Evolutionary conservation across 2,888 invertebrate species (phyloP), one percentile per base, ranked within the genome.

Genomic region (Tenthredo mesomela): DNA sequence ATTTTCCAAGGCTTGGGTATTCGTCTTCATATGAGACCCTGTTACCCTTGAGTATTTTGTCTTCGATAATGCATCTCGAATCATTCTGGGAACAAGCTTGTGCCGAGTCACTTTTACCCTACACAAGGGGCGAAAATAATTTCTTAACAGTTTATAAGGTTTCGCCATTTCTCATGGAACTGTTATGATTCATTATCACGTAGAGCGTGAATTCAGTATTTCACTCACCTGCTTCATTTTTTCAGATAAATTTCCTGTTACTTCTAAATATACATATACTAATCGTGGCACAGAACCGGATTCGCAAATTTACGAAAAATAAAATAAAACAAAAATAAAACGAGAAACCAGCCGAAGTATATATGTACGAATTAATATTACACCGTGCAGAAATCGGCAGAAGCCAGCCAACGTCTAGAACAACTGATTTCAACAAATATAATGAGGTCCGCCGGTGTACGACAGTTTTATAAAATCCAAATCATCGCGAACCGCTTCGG

Each of bases 1-100:
- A 29, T 40, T 88, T 65, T 21, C 89, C 91, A 5, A 87, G 40
- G 47, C 82, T 87, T 6, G 71, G 86, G 25, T 87, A 85, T 0
- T 54, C 29, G 9, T 58, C 21, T 29, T 83, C 33, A 43, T 85
- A 86, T 2, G 85, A 47, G 15, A 25, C 61, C 25, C 86, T 84
- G n/a, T 40, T 7, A 12, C 87, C 87, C 40, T 84, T 85, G 25
- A 84, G 61, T 54, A 87, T 85, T 58, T 85, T 84, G 84, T 87
- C 85, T 37, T 86, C 86, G 83, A 87, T 87, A 10, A 9, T 78
- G 78, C 58, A 78, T 37, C 50, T 6, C 50, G 29, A 21, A 2
- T 58, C 15, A 21, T 78, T 25, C 54, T 58, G 29, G 3, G 43
- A 75, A 10, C 5, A 47, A 75, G 10, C 29, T 12, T 7, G 4